A percentile compares a stretch with the other conserved stretches of the same genome.
Evolutionary conservation across 1,140 invertebrate species (phyloP).

Genomic region (Sarcophaga bullata): DNA sequence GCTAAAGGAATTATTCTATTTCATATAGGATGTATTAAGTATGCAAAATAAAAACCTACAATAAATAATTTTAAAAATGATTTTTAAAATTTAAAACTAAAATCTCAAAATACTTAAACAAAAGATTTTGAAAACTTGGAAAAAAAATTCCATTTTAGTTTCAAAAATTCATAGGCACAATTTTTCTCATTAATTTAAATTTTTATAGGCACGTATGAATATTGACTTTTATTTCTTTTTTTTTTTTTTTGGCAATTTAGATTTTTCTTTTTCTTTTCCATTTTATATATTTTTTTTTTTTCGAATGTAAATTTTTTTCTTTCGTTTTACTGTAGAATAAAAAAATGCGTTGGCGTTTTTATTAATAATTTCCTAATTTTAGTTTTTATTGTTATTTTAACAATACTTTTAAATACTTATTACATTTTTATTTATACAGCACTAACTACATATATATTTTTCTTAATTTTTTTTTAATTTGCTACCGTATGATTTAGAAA

Average conservation of each 20-base stretch:
- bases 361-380: slow-evolving; percentile 19
- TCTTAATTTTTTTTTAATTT: slow-evolving; percentile 6
- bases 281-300: not conserved
- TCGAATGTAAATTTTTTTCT: not conserved
- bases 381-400: slow-evolving; percentile 27
- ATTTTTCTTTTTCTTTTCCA: not conserved
- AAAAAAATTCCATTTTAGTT: too few relatives aligned
- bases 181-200: too few relatives aligned
- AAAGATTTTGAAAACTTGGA: too few relatives aligned
- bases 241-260: not conserved
- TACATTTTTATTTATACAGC: slow-evolving; percentile 25
- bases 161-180: too few relatives aligned
- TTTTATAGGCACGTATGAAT: too few relatives aligned
- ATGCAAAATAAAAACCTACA: too few relatives aligned
- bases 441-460: not conserved
- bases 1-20: too few relatives aligned
- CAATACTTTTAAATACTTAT: not conserved
- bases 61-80: too few relatives aligned
- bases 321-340: not conserved
- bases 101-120: too few relatives aligned
- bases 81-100: too few relatives aligned
- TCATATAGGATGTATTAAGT: too few relatives aligned
- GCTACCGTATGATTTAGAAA: slow-evolving; percentile 23
- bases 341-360: slow-evolving; percentile 28
- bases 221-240: not conserved